Evolutionary conservation across 2,113 vertebrate genomes (phyloP).

Genomic region (Cyphomyrus plagiostoma): DNA sequence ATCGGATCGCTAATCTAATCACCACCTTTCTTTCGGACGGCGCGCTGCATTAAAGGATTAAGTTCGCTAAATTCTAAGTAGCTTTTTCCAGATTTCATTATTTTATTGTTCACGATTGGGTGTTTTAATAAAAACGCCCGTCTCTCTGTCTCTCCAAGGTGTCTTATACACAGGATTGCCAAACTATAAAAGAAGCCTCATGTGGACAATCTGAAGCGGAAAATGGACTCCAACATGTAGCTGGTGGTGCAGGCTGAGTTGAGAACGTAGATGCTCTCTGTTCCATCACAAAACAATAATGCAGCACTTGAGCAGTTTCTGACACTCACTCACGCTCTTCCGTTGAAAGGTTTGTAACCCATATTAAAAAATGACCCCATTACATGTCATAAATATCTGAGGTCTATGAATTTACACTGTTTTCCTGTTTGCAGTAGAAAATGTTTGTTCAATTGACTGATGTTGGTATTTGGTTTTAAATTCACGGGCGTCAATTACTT

Average conservation of each 20-base stretch:
- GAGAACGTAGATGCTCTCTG: not conserved
- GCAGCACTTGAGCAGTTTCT: not conserved
- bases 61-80: constrained; percentile 9
- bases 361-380: not conserved
- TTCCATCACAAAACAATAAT: not conserved
- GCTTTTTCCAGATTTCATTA: constrained; percentile 23
- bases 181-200: not conserved
- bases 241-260: not conserved
- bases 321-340: not conserved
- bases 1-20: constrained; percentile 26
- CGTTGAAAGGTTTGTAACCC: not conserved
- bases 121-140: constrained; percentile 6
- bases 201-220: not conserved
- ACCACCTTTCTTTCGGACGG: constrained; percentile 21
- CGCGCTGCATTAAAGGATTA: constrained; percentile 20
- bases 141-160: not conserved
- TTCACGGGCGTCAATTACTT: not conserved
- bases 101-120: constrained; percentile 20
- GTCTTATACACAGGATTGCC: not conserved
- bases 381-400: not conserved
- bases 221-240: not conserved
- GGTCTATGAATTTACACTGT: not conserved
- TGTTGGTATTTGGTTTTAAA: not conserved
- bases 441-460: not conserved
- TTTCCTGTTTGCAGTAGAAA: not conserved